These are phyloP conservation scores for Torymus auratus DNA, from an alignment of 2,888 invertebrate genomes.

Conservation along the genomic window DNA sequence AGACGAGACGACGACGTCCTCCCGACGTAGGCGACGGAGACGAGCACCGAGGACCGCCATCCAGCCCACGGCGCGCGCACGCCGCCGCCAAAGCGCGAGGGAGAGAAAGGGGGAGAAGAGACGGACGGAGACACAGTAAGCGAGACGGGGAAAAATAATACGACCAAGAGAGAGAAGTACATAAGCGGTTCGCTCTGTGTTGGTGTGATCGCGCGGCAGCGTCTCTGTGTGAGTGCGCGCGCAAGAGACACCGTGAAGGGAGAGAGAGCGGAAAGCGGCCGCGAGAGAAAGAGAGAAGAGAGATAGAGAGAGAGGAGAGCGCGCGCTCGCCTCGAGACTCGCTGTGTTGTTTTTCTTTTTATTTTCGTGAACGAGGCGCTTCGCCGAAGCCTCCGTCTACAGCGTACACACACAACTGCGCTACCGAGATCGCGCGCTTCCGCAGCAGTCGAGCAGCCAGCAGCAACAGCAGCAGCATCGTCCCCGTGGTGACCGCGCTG, in stretches of 20 bases:
- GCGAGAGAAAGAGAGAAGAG: constrained; percentile 40
- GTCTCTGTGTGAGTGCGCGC: constrained; percentile 9
- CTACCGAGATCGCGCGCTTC: constrained; percentile 31
- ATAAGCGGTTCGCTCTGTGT: constrained; percentile 4
- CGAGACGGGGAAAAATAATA: constrained; percentile 25
- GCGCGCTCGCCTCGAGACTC: constrained; percentile 29
- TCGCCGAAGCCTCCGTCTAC: constrained; percentile 35
- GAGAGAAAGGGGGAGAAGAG: constrained; percentile 3
- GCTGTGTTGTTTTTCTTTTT: constrained; percentile 55
- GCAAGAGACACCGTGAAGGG: constrained; percentile 33
- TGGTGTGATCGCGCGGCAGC: too few species aligned
- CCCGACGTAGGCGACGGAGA: constrained; percentile 3
- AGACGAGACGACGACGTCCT: background rate
- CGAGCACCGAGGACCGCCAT: constrained; percentile 6
- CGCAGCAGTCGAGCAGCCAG: constrained; percentile 7
- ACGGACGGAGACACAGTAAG: constrained; percentile 1
- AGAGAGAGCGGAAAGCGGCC: constrained; percentile 42
- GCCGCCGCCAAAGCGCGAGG: background rate
- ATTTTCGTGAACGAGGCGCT: constrained; percentile 53
- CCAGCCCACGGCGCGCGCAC: background rate
- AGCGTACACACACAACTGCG: background rate
- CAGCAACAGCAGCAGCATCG: constrained; percentile 30
- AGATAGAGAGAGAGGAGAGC: constrained; percentile 44
- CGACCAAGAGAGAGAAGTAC: background rate
- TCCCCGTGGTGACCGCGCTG: constrained; percentile 10